phyloP scores from a whole-genome alignment of 2,888 invertebrate genomes.

The Amphipoea oculea region DNA sequence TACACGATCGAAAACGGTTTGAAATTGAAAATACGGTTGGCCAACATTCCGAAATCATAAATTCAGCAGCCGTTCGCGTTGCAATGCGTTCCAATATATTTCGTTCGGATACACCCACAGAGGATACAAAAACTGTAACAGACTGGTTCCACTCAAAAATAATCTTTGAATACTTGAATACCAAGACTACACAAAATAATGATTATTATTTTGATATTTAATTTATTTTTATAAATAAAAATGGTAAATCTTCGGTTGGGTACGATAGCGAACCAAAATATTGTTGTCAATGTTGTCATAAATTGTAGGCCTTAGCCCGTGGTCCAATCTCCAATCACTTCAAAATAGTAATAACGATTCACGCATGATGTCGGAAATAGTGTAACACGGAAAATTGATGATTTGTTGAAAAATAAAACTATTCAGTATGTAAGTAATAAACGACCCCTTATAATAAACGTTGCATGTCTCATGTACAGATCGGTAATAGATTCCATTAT shows the following conservation, averaged over 20 bases:
- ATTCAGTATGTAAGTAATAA: no score
- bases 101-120: slow-evolving; percentile 35
- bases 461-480: no score
- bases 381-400: no score
- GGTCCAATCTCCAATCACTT: not conserved
- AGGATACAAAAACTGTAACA: not conserved
- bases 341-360: not conserved
- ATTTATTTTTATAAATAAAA: not conserved
- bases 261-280: not conserved
- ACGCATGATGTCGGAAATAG: not conserved
- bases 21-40: slow-evolving; percentile 79
- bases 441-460: no score
- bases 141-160: not conserved
- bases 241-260: not conserved
- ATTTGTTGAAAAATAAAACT: no score
- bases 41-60: slow-evolving; percentile 48
- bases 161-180: not conserved
- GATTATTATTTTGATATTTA: not conserved
- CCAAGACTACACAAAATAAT: not conserved
- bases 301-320: not conserved
- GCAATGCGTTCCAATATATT: slow-evolving; percentile 26
- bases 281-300: not conserved
- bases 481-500: no score
- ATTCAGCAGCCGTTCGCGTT: slow-evolving; percentile 34
- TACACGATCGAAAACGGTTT: slow-evolving; percentile 87